Evolutionary conservation across 2,888 invertebrate species (phyloP).

Genomic region (Caenorhabditis sp.): DNA sequence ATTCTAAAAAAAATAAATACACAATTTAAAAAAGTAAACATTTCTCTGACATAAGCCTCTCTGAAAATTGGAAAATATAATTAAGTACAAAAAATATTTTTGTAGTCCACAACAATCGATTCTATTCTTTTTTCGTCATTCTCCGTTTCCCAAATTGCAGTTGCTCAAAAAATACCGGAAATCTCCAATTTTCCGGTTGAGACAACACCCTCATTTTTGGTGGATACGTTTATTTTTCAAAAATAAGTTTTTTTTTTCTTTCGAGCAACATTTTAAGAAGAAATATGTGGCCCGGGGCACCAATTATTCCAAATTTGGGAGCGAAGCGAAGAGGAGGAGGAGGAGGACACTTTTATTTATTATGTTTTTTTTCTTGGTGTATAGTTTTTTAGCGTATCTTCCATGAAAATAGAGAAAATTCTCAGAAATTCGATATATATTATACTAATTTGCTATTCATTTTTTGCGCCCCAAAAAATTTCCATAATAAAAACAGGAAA

Average conservation of each 20-base stretch:
- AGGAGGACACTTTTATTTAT: neutral
- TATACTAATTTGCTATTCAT: neutral
- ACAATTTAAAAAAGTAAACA: no score
- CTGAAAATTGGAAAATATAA: no score
- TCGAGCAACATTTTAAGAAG: neutral
- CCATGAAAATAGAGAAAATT: neutral
- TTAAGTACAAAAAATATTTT: no score
- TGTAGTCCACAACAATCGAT: neutral
- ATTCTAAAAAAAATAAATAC: no score
- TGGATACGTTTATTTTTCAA: neutral
- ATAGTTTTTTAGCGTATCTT: neutral
- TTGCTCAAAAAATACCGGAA: conserved; percentile 6
- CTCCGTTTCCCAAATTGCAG: no score
- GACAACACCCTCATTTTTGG: neutral
- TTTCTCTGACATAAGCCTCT: no score
- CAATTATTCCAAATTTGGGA: neutral
- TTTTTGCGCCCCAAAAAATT: neutral
- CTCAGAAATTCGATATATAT: neutral
- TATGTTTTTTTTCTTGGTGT: neutral
- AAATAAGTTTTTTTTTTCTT: neutral
- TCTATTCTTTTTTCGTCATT: neutral
- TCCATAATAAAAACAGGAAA: neutral
- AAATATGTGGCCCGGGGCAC: neutral
- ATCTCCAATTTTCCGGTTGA: conserved; percentile 5
- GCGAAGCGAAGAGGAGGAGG: neutral